Conservation (phyloP, 2,113 vertebrate species). For the Notechis scutatus region DNA sequence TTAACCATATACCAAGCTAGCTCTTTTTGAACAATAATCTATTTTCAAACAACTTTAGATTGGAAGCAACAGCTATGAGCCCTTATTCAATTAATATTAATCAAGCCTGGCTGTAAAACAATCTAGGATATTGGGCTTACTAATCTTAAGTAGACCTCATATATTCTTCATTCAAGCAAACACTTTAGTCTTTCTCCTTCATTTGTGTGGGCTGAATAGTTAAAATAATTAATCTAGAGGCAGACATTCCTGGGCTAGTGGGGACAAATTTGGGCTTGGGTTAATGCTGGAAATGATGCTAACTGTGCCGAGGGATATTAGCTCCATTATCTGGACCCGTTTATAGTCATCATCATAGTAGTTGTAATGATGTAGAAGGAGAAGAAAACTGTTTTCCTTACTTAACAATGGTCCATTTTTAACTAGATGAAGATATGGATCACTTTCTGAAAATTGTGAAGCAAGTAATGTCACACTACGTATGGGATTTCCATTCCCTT, state of each 20-base stretch:
- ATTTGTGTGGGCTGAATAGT: not conserved
- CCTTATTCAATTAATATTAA: not conserved
- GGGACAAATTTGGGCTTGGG: not conserved
- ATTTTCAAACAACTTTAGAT: not conserved
- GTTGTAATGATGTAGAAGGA: not conserved
- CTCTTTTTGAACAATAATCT: not conserved
- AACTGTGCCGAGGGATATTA: not conserved
- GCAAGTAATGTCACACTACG: not conserved
- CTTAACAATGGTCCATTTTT: not conserved
- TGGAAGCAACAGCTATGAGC: not conserved
- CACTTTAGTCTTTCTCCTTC: not conserved
- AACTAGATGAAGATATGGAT: not conserved
- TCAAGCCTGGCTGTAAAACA: not conserved
- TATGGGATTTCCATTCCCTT: not conserved
- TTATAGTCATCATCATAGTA: not conserved
- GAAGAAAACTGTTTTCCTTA: not conserved
- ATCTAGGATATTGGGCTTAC: not conserved
- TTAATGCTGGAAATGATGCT: not conserved
- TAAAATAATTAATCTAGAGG: not conserved
- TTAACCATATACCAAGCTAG: not conserved
- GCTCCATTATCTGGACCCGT: not conserved
- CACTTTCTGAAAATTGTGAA: not conserved
- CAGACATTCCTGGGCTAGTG: not conserved
- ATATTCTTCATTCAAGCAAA: not conserved
- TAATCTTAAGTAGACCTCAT: not conserved